Base-by-base conservation (phyloP, 1,140 invertebrate genomes). In the Centruroides vittatus region DNA sequence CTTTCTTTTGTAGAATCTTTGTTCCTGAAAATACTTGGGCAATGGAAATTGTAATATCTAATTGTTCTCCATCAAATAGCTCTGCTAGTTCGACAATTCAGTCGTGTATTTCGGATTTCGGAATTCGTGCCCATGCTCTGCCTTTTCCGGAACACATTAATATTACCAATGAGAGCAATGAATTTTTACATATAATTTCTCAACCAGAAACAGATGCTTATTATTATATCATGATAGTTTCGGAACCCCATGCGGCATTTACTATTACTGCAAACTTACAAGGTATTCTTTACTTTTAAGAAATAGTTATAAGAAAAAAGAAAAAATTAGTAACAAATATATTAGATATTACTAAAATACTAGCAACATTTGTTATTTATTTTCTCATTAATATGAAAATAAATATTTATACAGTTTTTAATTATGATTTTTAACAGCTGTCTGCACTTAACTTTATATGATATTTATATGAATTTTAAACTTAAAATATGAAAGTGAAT, bases 151-250 rank as follows among this genome's bases (percentile, higher is more conserved):
- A 56, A 1, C n/a, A 36, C 11, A 56, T 56, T 12, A 56, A 56
- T 34, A 23, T 56, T 47, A 41, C 55, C 7, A 35, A 47, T 35
- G 35, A n/a, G 5, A 41, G n/a, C 11, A 12, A 47, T 12, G 55
- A 56, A 47, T 56, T 56, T 56, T 12, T 56, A n/a, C 55, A 56
- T 36, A 34, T 56, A 13, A 34, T 41, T 36, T 47, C 64, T n/a
- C 68, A 75, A n/a, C 79, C 79, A 12, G 76, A 69, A 61, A 74
- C 77, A 63, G 76, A 80, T 65, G 73, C 72, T 55, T 79, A 79
- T 70, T 80, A 80, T 67, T 80, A 80, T 70, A 67, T 80, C 51
- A 67, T 79, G 63, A 70, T 80, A 46, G 70, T 76, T 47, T 74
- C 78, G 5, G 72, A 72, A 61, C 76, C 73, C 58, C 68, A 73